A percentile compares a stretch with the other conserved stretches of the same genome.
Conservation (phyloP, 2,113 vertebrate species). For the Colistium nudipinnis region DNA sequence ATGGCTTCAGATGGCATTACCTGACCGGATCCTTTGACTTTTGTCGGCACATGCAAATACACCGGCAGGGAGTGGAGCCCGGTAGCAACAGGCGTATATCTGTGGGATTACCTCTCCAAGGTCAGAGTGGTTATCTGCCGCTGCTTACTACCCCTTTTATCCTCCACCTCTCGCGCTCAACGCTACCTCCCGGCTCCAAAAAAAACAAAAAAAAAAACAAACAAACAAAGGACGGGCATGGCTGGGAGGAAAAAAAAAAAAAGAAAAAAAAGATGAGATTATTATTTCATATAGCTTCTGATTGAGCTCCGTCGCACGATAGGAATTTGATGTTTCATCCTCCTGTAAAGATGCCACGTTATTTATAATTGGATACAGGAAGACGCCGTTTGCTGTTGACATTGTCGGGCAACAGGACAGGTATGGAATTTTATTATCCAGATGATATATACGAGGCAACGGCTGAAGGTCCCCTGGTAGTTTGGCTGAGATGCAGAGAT, state of each 20-base stretch:
- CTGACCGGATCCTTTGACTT: not conserved
- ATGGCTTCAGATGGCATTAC: not conserved
- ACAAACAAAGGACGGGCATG: conserved; percentile 7
- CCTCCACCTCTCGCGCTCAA: conserved; percentile 8
- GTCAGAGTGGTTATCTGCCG: conserved; percentile 47
- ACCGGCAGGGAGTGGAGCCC: not conserved
- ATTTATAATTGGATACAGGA: conserved; percentile 59
- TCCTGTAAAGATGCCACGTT: conserved; percentile 48
- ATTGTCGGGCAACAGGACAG: conserved; percentile 46
- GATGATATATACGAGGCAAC: conserved; percentile 58
- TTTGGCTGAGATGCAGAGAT: conserved; percentile 50
- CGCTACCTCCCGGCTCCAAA: conserved; percentile 12
- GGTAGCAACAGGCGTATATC: not conserved
- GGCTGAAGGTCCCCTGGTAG: conserved; percentile 51
- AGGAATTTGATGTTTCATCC: conserved; percentile 49
- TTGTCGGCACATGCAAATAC: not conserved
- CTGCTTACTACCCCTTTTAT: conserved; percentile 27
- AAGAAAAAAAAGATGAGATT: conserved; percentile 15
- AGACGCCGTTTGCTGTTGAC: conserved; percentile 55
- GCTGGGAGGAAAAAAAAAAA: conserved; percentile 26
- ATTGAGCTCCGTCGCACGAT: conserved; percentile 40
- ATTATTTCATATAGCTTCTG: conserved; percentile 38
- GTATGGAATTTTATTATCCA: conserved; percentile 59
- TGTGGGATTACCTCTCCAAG: conserved; percentile 48
- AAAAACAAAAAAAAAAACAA: conserved; percentile 3